Evolutionary conservation across 2,797 vertebrate genomes (phyloP).

Genomic region (Calcarius lapponicus): DNA sequence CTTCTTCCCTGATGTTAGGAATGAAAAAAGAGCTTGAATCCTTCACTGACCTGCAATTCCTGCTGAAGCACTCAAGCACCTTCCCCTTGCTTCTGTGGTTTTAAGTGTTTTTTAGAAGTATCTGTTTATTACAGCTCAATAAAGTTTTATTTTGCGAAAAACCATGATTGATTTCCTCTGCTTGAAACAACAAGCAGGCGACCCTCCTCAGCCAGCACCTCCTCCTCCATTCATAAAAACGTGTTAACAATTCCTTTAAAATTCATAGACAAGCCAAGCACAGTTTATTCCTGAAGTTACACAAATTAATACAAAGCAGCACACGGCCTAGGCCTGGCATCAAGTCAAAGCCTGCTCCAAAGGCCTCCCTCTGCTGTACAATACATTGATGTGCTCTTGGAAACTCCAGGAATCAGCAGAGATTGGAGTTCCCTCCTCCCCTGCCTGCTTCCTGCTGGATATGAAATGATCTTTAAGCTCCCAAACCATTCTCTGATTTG

Average conservation of each 20-base stretch:
- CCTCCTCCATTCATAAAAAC: conserved; percentile 61
- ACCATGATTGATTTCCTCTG: conserved; percentile 56
- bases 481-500: background rate
- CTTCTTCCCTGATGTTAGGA: background rate
- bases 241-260: conserved; percentile 71
- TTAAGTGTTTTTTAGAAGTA: conserved; percentile 49
- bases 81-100: conserved; percentile 39
- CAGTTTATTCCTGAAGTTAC: conserved; percentile 34
- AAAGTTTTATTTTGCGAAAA: conserved; percentile 64
- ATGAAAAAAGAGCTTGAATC: background rate
- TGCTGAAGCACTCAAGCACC: background rate
- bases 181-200: conserved; percentile 49
- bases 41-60: background rate
- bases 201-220: conserved; percentile 27
- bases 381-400: background rate
- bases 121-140: conserved; percentile 68
- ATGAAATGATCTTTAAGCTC: too few species aligned
- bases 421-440: background rate
- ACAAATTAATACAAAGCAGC: conserved; percentile 63
- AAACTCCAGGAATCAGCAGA: background rate
- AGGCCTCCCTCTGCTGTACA: conserved; percentile 43
- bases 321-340: conserved; percentile 12
- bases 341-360: conserved; percentile 1
- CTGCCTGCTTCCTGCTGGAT: background rate
- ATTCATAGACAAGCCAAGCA: conserved; percentile 48